Base-by-base conservation (phyloP, 1,140 invertebrate genomes). In the Zophobas morio region DNA sequence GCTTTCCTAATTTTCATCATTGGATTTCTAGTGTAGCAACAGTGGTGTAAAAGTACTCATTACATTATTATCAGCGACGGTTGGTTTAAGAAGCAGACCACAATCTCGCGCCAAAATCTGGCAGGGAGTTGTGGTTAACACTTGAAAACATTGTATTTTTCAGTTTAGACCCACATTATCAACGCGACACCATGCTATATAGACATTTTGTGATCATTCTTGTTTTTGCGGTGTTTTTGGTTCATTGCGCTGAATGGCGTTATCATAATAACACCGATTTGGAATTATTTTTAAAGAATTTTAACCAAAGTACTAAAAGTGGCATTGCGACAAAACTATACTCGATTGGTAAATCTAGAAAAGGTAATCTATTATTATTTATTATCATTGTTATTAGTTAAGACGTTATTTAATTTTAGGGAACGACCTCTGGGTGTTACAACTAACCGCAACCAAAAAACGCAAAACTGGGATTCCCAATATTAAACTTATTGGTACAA, bases 391-490 rank as follows among this genome's bases (percentile, higher is more conserved):
- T 20, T 20, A 20, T 20, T 20, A 8, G 46, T 36, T 2, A 6
- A 49, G 1, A 40, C 51, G 5, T 47, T 60, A 54, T 56, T 70
- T 47, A 60, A 79, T 76, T 77, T 40, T 72, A 89, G 88, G 87
- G 51, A 85, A 88, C 72, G 87, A 91, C 37, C 85, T 93, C 35
- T 91, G 90, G 90, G 91, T 91, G 4, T 81, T 92, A 80, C 87
- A 91, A 78, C 86, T 92, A 3, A 87, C 90, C 0, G 88, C 85
- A 80, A 76, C 87, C 77, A 39, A 82, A 81, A 86, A 84, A 83
- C 87, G 87, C 75, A 86, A 84, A 81, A 83, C 90, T 40, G 85
- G 87, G 6, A 85, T 88, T 39, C 89, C 89, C 33, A 89, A 90
- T 80, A 87, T 90, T 1, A 90, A 91, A 84, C 86, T 89, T 35